Evolutionary conservation across 2,113 vertebrate genomes (phyloP).

Genomic region (Labeo catla): DNA sequence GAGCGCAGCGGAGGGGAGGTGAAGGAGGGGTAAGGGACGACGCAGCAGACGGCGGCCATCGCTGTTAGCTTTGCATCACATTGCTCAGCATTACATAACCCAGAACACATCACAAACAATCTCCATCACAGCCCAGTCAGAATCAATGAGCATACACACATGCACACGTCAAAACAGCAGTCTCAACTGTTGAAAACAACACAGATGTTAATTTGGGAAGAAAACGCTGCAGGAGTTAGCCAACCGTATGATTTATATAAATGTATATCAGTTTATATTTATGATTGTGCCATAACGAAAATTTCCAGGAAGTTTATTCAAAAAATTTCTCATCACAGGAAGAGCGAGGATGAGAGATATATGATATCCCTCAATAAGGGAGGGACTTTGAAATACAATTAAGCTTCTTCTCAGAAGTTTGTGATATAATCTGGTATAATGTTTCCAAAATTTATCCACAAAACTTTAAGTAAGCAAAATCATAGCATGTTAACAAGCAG

Average conservation of each 20-base stretch:
- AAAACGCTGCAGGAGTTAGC: conserved; percentile 5
- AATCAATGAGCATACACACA: conserved; percentile 14
- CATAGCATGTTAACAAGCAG: background rate
- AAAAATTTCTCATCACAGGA: background rate
- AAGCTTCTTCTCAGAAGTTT: background rate
- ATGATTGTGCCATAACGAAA: background rate
- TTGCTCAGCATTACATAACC: conserved; percentile 73
- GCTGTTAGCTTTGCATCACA: conserved; percentile 56
- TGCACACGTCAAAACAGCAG: background rate
- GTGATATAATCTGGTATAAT: background rate
- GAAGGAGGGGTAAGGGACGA: conserved; percentile 38
- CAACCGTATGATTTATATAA: background rate
- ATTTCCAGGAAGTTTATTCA: background rate
- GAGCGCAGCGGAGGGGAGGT: background rate
- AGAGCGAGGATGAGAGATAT: background rate
- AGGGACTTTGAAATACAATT: background rate
- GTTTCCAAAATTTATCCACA: background rate
- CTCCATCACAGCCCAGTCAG: conserved; percentile 59
- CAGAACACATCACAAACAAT: conserved; percentile 68
- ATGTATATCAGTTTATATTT: background rate
- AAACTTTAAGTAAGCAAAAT: background rate
- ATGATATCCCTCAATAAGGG: background rate
- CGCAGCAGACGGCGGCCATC: conserved; percentile 39
- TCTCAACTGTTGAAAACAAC: background rate
- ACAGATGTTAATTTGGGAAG: background rate